A percentile compares a stretch with the other conserved stretches of the same genome.
Conservation (phyloP, 2,797 vertebrate genomes). For the Tarsius wallacei region DNA sequence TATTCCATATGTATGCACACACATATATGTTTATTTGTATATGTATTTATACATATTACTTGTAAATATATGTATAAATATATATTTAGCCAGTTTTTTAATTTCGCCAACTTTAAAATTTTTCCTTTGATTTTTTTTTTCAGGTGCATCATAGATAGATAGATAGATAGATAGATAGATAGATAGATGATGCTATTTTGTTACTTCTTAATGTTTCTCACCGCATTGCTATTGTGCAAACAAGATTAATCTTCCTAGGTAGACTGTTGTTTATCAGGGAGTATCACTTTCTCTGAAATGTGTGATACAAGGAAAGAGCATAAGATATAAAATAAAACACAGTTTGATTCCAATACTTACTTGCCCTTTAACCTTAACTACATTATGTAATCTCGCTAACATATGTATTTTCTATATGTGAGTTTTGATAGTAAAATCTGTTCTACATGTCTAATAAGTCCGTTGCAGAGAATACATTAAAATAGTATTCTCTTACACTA, state of each 20-base stretch:
- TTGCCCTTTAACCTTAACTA: background rate
- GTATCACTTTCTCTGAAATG: background rate
- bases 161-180: background rate
- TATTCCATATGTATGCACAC: background rate
- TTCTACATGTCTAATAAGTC: background rate
- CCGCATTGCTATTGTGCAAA: background rate
- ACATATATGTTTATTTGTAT: background rate
- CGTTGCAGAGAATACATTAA: background rate
- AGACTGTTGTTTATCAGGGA: background rate
- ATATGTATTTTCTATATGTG: background rate
- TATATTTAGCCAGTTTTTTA: too few species aligned
- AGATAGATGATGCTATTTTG: background rate
- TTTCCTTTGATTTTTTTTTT: background rate
- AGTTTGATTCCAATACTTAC: background rate
- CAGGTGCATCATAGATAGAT: too few species aligned
- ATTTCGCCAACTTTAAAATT: background rate
- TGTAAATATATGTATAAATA: background rate
- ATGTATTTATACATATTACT: background rate
- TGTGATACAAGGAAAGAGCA: background rate
- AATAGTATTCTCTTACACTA: background rate
- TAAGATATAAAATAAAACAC: background rate
- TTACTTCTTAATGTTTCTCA: background rate
- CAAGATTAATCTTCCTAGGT: background rate
- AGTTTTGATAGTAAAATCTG: background rate
- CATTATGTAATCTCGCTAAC: background rate